These are phyloP conservation scores for Adoxophyes honmai DNA, from an alignment of 1,140 invertebrate species.

Conservation along the genomic window DNA sequence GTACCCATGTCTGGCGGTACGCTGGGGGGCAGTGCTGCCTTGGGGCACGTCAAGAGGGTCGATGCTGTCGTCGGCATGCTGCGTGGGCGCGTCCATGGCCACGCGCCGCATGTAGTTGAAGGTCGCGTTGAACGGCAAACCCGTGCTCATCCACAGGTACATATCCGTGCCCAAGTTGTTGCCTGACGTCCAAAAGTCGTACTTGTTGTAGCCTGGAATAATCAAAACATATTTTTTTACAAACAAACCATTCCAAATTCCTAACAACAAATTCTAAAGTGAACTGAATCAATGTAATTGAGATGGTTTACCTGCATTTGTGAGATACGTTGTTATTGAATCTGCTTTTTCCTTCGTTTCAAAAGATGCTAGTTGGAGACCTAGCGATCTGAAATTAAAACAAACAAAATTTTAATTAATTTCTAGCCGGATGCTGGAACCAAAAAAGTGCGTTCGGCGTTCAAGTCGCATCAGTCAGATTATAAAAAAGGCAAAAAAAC, in stretches of 20 bases:
- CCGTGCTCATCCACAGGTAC: slow-evolving; percentile 94
- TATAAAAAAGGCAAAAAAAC: too few relatives aligned
- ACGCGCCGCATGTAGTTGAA: slow-evolving; percentile 88
- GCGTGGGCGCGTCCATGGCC: slow-evolving; percentile 60
- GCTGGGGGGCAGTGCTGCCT: slow-evolving; percentile 85
- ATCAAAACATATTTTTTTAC: not conserved
- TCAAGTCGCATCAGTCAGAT: too few relatives aligned
- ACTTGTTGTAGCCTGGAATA: slow-evolving; percentile 84
- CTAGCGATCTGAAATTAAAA: slow-evolving; percentile 81
- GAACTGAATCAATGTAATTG: too few relatives aligned
- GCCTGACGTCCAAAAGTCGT: slow-evolving; percentile 93
- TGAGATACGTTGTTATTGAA: slow-evolving; percentile 88
- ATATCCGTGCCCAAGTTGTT: slow-evolving; percentile 91
- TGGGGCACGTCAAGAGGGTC: slow-evolving; percentile 78
- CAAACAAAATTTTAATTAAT: slow-evolving; percentile 14
- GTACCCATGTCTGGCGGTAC: slow-evolving; percentile 87
- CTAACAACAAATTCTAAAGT: too few relatives aligned
- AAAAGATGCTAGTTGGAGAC: slow-evolving; percentile 89
- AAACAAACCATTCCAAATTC: too few relatives aligned
- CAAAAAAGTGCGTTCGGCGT: too few relatives aligned
- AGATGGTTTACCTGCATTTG: slow-evolving; percentile 86
- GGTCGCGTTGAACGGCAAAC: slow-evolving; percentile 90
- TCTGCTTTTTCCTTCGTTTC: slow-evolving; percentile 92
- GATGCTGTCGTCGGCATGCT: slow-evolving; percentile 70
- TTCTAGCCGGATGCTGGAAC: not conserved